These are phyloP conservation scores for Caenorhabditis sp. DNA, from an alignment of 2,888 invertebrate species.

Conservation along the genomic window DNA sequence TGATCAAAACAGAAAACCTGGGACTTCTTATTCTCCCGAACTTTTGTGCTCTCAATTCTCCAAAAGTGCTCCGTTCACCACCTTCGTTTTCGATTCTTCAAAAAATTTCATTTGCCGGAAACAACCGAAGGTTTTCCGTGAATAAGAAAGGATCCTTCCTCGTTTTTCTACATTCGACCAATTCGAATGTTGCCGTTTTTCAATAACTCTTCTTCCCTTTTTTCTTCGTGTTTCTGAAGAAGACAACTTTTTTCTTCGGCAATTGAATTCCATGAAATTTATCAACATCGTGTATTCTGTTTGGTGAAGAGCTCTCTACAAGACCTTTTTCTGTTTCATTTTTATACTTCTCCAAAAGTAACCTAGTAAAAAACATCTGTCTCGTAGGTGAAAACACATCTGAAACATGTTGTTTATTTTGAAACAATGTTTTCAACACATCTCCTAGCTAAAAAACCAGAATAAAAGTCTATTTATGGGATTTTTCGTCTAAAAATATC, in stretches of 20 bases:
- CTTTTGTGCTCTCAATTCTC: conserved; percentile 1
- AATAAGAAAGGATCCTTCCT: conserved; percentile 29
- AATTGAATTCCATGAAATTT: conserved; percentile 59
- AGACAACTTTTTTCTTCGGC: conserved; percentile 29
- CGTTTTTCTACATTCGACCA: conserved; percentile 33
- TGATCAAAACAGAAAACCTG: no score
- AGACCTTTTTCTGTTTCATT: conserved; percentile 18
- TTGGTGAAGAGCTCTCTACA: background rate
- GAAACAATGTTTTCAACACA: no score
- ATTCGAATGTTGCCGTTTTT: conserved; percentile 53
- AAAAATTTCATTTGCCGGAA: conserved; percentile 14
- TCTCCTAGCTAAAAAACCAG: no score
- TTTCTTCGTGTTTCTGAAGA: conserved; percentile 25
- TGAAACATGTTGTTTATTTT: no score
- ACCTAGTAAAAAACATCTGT: no score
- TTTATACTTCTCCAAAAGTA: conserved; percentile 1
- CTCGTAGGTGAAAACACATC: no score
- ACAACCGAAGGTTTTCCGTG: background rate
- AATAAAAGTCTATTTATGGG: no score
- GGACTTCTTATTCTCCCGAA: background rate
- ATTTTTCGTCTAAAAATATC: background rate
- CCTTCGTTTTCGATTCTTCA: conserved; percentile 2
- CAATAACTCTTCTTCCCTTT: conserved; percentile 43
- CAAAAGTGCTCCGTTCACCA: background rate
- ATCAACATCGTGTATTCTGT: conserved; percentile 34